Evolutionary conservation across 2,113 vertebrate species (phyloP), one percentile per base, ranked within the genome.

Genomic region (Macquaria australasica): DNA sequence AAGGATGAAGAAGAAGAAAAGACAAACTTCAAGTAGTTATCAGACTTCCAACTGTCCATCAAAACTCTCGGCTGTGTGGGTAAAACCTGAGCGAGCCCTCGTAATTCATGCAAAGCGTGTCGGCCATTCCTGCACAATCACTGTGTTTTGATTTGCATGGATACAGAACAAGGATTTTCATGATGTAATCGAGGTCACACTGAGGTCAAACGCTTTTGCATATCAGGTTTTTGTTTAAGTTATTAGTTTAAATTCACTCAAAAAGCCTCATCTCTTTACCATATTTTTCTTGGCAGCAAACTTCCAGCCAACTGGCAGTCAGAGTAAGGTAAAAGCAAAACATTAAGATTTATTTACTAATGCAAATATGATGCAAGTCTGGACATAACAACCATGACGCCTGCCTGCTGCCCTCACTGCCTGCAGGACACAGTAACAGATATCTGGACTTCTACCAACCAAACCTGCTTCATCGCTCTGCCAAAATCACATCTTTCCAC

Each of bases 81-180:
- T 69, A 37, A 77, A 82, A 82, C 53, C 59, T 21, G 59, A 56
- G 12, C 1, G 1, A 14, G 53, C 56, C 69, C 70, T 84, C 76
- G 86, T 55, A 50, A 48, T 14, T 63, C 50, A 76, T 86, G 81
- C 77, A 86, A 82, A 64, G 43, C 21, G 0, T 10, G 45, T 74
- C 73, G 25, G 28, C 20, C 70, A 3, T 34, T 63, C 77, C 66
- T 81, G 56, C 71, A 77, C 62, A 50, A 25, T 37, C 25, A 25
- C 51, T 0, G 10, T 3, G 25, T 50, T 84, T 83, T 81, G 76
- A 87, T 90, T 83, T 87, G 28, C 83, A 89, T 84, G 75, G 48
- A 50, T 73, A n/a, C 0, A 79, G 2, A 25, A 56, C 43, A 73
- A 74, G 21, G 48, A 56, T 84, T 72, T 45, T 41, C 51, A 0